phyloP scores from a whole-genome alignment of 2,888 invertebrate species.

The Papilio elwesi region DNA sequence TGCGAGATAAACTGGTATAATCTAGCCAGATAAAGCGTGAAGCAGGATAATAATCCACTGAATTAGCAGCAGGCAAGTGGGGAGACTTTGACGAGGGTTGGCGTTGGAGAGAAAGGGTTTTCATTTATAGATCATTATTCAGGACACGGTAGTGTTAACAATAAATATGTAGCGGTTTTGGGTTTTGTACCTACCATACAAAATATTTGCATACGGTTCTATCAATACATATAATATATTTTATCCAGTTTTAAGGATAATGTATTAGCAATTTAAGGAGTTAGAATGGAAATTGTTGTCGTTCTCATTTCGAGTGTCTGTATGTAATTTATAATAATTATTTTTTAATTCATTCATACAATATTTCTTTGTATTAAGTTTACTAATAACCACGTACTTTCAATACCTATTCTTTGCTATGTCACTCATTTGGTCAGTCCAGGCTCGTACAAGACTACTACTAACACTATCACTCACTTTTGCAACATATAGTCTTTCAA shows the following conservation, averaged over 20 bases:
- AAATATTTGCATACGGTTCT: not conserved
- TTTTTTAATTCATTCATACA: too few relatives aligned
- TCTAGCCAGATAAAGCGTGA: conserved; percentile 19
- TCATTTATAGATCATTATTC: conserved; percentile 25
- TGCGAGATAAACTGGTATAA: conserved; percentile 9
- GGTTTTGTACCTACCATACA: conserved; percentile 1
- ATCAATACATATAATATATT: not conserved
- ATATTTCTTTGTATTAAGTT: too few relatives aligned
- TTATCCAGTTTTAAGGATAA: not conserved
- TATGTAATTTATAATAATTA: too few relatives aligned
- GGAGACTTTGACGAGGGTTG: conserved; percentile 26
- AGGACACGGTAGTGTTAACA: conserved; percentile 22
- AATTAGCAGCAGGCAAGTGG: conserved; percentile 18
- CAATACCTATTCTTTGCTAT: too few relatives aligned
- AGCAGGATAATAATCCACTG: conserved; percentile 23
- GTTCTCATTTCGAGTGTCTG: not conserved
- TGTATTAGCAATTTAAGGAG: not conserved
- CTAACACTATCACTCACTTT: too few relatives aligned
- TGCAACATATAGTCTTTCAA: too few relatives aligned
- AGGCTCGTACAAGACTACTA: too few relatives aligned
- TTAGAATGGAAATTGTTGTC: not conserved
- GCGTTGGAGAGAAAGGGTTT: conserved; percentile 21
- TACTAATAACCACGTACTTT: too few relatives aligned
- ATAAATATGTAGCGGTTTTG: conserved; percentile 22
- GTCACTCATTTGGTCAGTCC: too few relatives aligned